phyloP scores from a whole-genome alignment of 2,797 vertebrate genomes.

The Echeneis naucrates region DNA sequence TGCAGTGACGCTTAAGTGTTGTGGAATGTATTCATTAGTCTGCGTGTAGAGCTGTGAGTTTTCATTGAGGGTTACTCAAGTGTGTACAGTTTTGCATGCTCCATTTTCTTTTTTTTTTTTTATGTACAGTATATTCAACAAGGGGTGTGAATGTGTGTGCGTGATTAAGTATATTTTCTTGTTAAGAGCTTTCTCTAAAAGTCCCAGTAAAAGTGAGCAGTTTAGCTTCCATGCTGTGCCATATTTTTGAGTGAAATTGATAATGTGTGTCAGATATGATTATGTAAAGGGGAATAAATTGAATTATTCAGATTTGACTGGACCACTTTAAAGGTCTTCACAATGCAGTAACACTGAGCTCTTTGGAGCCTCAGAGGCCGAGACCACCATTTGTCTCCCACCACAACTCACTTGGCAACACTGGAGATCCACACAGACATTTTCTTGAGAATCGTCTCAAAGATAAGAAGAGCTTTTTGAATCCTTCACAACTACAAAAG shows the following conservation, averaged over 20 bases:
- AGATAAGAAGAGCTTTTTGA: neutral
- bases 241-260: neutral
- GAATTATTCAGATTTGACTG: conserved; percentile 1
- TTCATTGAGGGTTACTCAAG: conserved; percentile 65
- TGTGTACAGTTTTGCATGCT: conserved; percentile 48
- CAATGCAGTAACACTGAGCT: neutral
- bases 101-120: too few relatives aligned
- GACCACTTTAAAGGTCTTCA: neutral
- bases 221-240: neutral
- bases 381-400: neutral
- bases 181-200: neutral
- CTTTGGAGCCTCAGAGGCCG: neutral
- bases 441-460: neutral
- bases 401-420: neutral
- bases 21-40: conserved; percentile 74
- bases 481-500: neutral
- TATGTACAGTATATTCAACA: conserved; percentile 30
- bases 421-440: neutral
- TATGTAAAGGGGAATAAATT: neutral
- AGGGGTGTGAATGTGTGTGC: conserved; percentile 1
- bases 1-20: conserved; percentile 70
- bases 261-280: conserved; percentile 1
- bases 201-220: conserved; percentile 3
- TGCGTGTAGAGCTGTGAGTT: conserved; percentile 41
- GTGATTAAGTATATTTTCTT: neutral